Base-by-base conservation (phyloP, 2,888 invertebrate species). In the Lasioglossum oenotherae region DNA sequence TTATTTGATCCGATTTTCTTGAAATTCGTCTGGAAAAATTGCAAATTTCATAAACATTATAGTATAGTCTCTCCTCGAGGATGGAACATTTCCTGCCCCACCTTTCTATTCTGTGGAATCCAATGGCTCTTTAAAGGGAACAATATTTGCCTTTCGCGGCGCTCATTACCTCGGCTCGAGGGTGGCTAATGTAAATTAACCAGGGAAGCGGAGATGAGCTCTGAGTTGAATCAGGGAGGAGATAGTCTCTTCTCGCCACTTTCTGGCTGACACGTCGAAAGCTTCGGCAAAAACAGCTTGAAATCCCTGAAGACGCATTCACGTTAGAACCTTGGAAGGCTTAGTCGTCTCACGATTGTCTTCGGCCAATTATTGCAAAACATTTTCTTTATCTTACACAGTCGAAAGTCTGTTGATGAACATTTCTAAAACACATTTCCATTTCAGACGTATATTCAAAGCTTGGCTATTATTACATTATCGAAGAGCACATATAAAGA, bases 111-210 rank as follows among this genome's bases (percentile, higher is more conserved):
- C 64, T 3, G 16, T 41, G 41, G 44, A 72, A 23, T 23, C 44
- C 46, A 10, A 44, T 44, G 38, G 31, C 16, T 79, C 67, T 49
- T 85, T 84, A 79, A 80, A 76, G 72, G 35, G 71, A 71, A 74
- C 41, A 41, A 38, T 84, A 69, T 84, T 85, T 85, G 79, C 79
- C 57, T 79, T 85, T 67, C 78, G 46, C 46, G 46, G 75, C 74
- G 64, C 79, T 76, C 75, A 73, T 84, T 85, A 84, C 67, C 76
- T 67, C 41, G 12, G 23, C 79, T 31, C 84, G 67, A 73, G 75
- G 74, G 23, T 41, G 67, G 73, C 78, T 76, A 84, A 85, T 75
- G 84, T 67, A 75, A 84, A 84, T 79, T 72, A 79, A 75, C 78
- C n/a, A 71, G 78, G 53, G 44, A 67, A 76, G 27, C 27, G 49